Evolutionary conservation across 2,888 invertebrate genomes (phyloP).

Genomic region (Eustalomyia histrio): DNA sequence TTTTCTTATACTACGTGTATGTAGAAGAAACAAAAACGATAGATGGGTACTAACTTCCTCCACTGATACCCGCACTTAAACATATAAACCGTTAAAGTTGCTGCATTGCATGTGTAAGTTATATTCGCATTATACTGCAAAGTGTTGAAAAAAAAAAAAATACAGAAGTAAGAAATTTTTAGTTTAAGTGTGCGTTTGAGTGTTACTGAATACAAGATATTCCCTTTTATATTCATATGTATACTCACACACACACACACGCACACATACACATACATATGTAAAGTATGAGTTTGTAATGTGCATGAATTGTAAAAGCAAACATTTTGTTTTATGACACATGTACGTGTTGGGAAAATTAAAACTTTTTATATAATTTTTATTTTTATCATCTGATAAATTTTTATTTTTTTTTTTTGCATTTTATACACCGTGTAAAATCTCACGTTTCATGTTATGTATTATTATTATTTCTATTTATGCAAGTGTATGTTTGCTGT

Average conservation of each 20-base stretch:
- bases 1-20: slow-evolving; percentile 1
- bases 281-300: background rate
- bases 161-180: background rate
- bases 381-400: slow-evolving; percentile 9
- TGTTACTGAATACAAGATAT: background rate
- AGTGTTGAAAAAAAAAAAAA: background rate
- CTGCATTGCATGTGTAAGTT: background rate
- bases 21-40: background rate
- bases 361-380: slow-evolving; percentile 51
- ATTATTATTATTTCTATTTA: slow-evolving; percentile 37
- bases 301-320: slow-evolving; percentile 13
- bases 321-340: slow-evolving; percentile 60
- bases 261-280: background rate
- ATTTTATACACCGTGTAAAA: slow-evolving; percentile 45
- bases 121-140: slow-evolving; percentile 12
- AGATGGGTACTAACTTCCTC: background rate
- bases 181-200: slow-evolving; percentile 5
- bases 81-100: background rate
- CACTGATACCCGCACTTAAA: background rate
- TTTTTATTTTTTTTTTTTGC: slow-evolving; percentile 16
- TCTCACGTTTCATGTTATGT: slow-evolving; percentile 48
- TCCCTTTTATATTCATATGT: slow-evolving; percentile 5
- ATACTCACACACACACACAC: too few species aligned
- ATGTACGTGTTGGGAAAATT: slow-evolving; percentile 61
- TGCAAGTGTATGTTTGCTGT: background rate